Evolutionary conservation across 2,113 vertebrate species (phyloP), one percentile per base, ranked within the genome.

Genomic region (Corvus moneduloides): DNA sequence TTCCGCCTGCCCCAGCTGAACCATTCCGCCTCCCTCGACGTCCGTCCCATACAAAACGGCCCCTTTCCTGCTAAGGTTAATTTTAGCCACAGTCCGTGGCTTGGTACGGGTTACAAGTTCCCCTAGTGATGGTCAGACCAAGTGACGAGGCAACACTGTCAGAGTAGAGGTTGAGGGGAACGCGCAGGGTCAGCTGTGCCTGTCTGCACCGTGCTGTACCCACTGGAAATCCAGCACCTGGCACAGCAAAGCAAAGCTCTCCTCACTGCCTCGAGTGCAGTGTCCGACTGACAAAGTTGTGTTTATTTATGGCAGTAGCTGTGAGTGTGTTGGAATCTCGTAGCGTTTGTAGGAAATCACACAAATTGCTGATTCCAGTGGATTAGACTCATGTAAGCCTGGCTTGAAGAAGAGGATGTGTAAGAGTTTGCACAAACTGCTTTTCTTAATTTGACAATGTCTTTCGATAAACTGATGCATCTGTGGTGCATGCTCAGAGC

Each of bases 121-220:
- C 43, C 49, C 9, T 35, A 5, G 37, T 6, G 66, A 27, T 3
- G 46, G 21, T 30, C 43, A 30, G 46, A 35, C 6, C 26, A 1
- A 41, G n/a, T 1, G 63, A 13, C 0, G 3, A 49, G 76, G 59
- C 48, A n/a, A 3, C 5, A 2, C 11, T 24, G 48, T 2, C 21
- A 5, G 19, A 11, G 37, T 0, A 28, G 61, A 32, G 46, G 5
- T 0, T 55, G 30, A 8, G 9, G 41, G n/a, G 11, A 30, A 9
- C 0, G 37, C 14, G 7, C 39, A 21, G 21, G 5, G 24, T 6
- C 23, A 27, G n/a, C 33, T 22, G 39, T n/a, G 15, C 41, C 18
- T 16, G 15, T 35, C 2, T 37, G 64, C 32, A 6, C 39, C 0
- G 0, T 13, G 51, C 44, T 11, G 66, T 7, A 9, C 20, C 0